Percentiles rank a stretch among this genome's conserved stretches.
Evolutionary conservation across 2,113 vertebrate species (phyloP).

Genomic region (Myiozetetes cayanensis): DNA sequence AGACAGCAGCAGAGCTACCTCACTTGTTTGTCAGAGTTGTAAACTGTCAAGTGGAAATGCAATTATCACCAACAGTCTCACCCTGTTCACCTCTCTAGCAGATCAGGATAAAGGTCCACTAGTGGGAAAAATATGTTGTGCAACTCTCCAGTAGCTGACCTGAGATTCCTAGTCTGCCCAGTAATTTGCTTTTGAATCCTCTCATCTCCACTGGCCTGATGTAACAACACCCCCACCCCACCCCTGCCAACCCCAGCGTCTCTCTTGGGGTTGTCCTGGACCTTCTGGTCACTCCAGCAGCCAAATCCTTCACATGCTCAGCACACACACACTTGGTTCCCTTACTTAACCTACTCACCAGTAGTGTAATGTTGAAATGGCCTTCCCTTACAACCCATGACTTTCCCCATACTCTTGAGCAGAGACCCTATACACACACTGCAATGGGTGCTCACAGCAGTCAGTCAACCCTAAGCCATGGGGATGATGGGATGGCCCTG

Average conservation of each 20-base stretch:
- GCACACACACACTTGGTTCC: neutral
- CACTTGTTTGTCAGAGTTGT: neutral
- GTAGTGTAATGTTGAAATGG: neutral
- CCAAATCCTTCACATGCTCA: neutral
- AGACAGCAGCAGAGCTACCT: neutral
- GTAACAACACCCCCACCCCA: neutral
- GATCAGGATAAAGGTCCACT: neutral
- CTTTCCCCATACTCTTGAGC: neutral
- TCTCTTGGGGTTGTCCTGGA: neutral
- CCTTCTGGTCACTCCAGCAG: neutral
- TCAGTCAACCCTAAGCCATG: neutral
- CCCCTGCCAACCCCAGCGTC: fast-evolving
- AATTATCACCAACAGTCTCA: fast-evolving
- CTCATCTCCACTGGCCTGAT: fast-evolving
- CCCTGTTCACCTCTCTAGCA: neutral
- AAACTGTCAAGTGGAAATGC: neutral
- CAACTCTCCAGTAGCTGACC: neutral
- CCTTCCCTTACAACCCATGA: neutral
- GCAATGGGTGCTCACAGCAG: fast-evolving
- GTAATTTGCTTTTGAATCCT: fast-evolving
- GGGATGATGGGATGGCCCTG: neutral
- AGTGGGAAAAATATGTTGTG: neutral
- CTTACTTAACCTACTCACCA: neutral
- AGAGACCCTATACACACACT: neutral
- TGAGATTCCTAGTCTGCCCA: neutral